Conservation (phyloP, 2,113 vertebrate genomes). For the Anhinga rufa region DNA sequence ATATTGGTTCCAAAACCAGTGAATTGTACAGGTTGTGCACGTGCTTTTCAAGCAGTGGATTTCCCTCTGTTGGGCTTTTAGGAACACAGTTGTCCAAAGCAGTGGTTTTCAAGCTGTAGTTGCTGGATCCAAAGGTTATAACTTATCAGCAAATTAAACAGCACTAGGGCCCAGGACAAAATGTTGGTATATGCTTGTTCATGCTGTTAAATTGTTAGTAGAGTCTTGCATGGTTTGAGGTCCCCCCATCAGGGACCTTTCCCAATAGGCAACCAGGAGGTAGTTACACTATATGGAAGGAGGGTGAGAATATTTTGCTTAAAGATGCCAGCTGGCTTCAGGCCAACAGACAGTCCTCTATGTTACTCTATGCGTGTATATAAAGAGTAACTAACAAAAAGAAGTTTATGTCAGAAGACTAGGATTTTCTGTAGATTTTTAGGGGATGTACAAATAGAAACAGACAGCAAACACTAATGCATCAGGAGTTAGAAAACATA, state of each 20-base stretch:
- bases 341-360: not conserved
- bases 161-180: not conserved
- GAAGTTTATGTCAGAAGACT: not conserved
- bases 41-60: accelerated
- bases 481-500: not conserved
- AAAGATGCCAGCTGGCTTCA: not conserved
- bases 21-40: not conserved
- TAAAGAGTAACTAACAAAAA: not conserved
- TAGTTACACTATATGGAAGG: not conserved
- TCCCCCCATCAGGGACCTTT: not conserved
- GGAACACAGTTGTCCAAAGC: not conserved
- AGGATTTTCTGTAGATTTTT: not conserved
- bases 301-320: not conserved
- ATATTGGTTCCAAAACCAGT: not conserved
- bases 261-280: not conserved
- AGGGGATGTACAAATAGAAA: not conserved
- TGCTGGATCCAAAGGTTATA: not conserved
- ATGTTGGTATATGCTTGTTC: not conserved
- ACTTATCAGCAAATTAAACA: not conserved
- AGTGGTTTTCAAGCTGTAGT: not conserved
- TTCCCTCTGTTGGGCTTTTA: not conserved
- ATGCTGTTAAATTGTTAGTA: not conserved
- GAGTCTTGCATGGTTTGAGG: not conserved
- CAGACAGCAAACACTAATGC: not conserved
- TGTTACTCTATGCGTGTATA: not conserved